These are phyloP conservation scores for Patagioenas fasciata DNA, from an alignment of 2,113 vertebrate genomes.

Conservation along the genomic window DNA sequence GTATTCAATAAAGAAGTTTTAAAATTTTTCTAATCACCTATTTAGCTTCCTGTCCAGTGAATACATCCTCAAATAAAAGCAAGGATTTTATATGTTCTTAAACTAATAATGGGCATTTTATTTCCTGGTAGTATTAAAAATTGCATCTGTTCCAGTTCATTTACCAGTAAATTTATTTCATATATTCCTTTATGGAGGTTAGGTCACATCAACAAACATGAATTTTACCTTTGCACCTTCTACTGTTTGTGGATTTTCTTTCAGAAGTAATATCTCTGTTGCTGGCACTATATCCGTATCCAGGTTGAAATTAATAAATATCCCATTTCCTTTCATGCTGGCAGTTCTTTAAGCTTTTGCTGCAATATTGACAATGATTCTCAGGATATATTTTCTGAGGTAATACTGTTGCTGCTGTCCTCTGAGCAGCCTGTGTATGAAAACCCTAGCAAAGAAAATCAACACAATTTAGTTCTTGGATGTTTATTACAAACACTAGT, in stretches of 20 bases:
- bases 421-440: neutral
- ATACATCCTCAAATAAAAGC: neutral
- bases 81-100: neutral
- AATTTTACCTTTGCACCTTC: constrained; percentile 24
- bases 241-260: constrained; percentile 20
- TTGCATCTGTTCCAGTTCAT: neutral
- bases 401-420: neutral
- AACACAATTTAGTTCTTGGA: neutral
- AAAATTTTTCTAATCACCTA: neutral
- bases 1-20: neutral
- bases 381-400: constrained; percentile 1
- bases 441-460: neutral
- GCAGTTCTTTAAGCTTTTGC: constrained; percentile 6
- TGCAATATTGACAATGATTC: constrained; percentile 7
- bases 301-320: constrained; percentile 44
- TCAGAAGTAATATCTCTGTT: neutral
- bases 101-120: neutral
- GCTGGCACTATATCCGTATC: neutral
- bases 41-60: neutral
- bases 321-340: constrained; percentile 13
- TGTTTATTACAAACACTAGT: neutral
- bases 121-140: neutral
- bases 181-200: neutral
- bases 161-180: neutral
- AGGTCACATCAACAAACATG: neutral